phyloP scores from a whole-genome alignment of 2,888 invertebrate genomes.

The Formica aserva region DNA sequence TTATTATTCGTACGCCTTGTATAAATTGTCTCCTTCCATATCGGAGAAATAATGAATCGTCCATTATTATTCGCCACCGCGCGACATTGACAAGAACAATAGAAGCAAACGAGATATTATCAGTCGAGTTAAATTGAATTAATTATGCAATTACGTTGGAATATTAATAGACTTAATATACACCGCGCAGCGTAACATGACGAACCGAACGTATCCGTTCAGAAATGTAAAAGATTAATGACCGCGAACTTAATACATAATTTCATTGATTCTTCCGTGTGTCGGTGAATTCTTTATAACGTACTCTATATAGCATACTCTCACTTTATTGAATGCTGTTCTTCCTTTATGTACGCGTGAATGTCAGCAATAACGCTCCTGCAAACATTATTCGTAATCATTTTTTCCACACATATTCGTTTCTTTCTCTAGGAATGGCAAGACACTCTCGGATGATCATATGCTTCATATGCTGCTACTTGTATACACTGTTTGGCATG shows the following conservation, averaged over 20 bases:
- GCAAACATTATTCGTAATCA: neutral
- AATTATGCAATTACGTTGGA: neutral
- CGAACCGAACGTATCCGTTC: neutral
- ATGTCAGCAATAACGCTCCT: neutral
- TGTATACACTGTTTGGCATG: slow-evolving; percentile 84
- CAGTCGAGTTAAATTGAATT: neutral
- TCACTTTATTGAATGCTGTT: slow-evolving; percentile 2
- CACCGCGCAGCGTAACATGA: neutral
- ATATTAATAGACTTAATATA: slow-evolving; percentile 10
- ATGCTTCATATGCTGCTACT: slow-evolving; percentile 85
- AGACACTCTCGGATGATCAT: slow-evolving; percentile 84
- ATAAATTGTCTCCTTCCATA: neutral
- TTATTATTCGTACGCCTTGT: neutral
- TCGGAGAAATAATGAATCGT: neutral
- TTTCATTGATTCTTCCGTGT: slow-evolving; percentile 12
- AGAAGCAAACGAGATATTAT: neutral
- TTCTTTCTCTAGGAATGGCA: slow-evolving; percentile 82
- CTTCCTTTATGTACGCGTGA: neutral
- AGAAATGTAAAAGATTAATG: neutral
- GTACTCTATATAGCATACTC: slow-evolving; percentile 14
- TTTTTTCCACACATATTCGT: neutral
- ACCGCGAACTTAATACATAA: neutral
- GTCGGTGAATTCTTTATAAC: slow-evolving; percentile 42
- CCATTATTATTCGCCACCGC: neutral
- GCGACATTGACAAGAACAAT: neutral